Conservation (phyloP, 2,113 vertebrate genomes). For the Triplophysa dalaica region DNA sequence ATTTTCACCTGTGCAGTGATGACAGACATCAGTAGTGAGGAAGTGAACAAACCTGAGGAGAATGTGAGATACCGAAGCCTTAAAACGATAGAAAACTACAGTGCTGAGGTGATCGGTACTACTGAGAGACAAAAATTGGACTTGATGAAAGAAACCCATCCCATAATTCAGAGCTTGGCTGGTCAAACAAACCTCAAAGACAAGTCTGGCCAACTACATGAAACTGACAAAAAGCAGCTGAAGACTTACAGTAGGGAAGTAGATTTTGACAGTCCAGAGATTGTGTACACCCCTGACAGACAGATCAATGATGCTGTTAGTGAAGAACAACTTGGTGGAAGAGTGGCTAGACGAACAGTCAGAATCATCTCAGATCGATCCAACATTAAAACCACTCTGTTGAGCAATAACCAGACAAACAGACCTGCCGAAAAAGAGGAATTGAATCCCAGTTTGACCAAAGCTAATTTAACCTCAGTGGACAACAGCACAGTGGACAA, state of each 20-base stretch:
- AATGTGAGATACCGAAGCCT: constrained; percentile 32
- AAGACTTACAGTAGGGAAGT: not conserved
- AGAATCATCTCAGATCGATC: not conserved
- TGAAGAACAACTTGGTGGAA: not conserved
- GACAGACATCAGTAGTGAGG: constrained; percentile 58
- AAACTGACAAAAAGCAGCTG: not conserved
- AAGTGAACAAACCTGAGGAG: constrained; percentile 36
- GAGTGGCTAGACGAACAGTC: not conserved
- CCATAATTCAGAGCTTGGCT: not conserved
- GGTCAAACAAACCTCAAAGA: not conserved
- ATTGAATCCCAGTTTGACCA: not conserved
- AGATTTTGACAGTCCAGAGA: not conserved
- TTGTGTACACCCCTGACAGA: not conserved
- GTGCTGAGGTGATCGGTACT: not conserved
- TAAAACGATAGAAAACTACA: not conserved
- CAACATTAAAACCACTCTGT: not conserved
- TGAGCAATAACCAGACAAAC: not conserved
- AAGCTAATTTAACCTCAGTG: not conserved
- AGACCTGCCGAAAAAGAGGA: not conserved
- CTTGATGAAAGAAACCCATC: not conserved
- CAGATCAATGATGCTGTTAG: not conserved
- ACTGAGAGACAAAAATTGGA: not conserved
- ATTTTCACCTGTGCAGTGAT: constrained; percentile 31
- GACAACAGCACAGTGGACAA: not conserved
- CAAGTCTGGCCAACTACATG: not conserved